Percentiles rank a stretch among this genome's conserved stretches.
phyloP scores from a whole-genome alignment of 2,888 invertebrate species.

The Ligdia adustata region DNA sequence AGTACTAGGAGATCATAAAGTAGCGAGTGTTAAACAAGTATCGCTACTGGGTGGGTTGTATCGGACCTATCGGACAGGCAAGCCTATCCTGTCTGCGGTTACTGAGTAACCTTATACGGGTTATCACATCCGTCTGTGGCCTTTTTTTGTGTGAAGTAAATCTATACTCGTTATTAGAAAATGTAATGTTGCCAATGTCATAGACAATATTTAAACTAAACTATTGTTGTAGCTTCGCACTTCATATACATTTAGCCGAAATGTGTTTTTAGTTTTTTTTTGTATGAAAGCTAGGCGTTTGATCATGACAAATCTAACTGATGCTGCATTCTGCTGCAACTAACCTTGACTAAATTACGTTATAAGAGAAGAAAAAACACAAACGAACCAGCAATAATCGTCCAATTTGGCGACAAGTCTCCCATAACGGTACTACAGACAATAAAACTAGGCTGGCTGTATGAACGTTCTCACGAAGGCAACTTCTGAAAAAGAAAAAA shows the following conservation, averaged over 20 bases:
- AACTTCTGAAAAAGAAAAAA: slow-evolving; percentile 25
- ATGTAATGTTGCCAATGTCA: too few species aligned
- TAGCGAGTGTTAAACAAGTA: slow-evolving; percentile 9
- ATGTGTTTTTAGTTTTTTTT: too few species aligned
- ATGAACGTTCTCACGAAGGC: slow-evolving; percentile 40
- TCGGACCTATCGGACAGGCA: slow-evolving; percentile 12
- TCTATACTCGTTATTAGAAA: not conserved
- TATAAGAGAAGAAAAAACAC: not conserved
- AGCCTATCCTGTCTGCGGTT: slow-evolving; percentile 27
- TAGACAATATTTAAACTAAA: too few species aligned
- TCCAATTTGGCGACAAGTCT: slow-evolving; percentile 28
- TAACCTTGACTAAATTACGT: too few species aligned
- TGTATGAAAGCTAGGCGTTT: too few species aligned
- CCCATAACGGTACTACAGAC: slow-evolving; percentile 35
- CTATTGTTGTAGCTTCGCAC: too few species aligned
- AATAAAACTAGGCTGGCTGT: slow-evolving; percentile 30
- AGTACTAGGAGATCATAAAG: slow-evolving; percentile 12
- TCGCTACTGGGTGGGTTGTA: slow-evolving; percentile 15
- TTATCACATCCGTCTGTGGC: slow-evolving; percentile 14
- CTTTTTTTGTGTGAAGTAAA: slow-evolving; percentile 1
- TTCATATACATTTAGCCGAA: too few species aligned
- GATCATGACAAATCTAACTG: too few species aligned
- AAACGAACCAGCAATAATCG: not conserved
- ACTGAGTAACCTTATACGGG: slow-evolving; percentile 7
- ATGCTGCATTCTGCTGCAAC: too few species aligned